Conservation (phyloP, 2,888 invertebrate species). For the Nomada fucata region DNA sequence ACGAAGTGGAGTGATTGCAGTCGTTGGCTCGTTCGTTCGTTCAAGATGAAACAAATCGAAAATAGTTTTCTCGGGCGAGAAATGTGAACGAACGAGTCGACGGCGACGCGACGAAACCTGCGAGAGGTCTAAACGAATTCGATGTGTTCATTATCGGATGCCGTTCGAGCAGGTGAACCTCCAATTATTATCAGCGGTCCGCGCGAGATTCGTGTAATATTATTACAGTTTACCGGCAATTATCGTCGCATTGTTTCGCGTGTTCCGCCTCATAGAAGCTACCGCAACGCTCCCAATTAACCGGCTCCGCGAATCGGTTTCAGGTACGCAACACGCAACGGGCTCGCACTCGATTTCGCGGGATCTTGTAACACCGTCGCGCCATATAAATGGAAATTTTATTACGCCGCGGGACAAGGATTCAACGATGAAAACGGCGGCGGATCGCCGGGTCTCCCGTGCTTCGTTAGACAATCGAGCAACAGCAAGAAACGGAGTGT, state of each 20-base stretch:
- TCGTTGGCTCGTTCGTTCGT: background rate
- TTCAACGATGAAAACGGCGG: constrained; percentile 9
- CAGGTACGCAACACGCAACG: constrained; percentile 18
- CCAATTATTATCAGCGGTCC: constrained; percentile 6
- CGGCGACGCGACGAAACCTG: background rate
- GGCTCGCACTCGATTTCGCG: background rate
- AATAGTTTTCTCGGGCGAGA: background rate
- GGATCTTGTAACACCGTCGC: background rate
- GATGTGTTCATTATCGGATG: background rate
- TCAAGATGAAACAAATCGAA: background rate
- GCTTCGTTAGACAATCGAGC: constrained; percentile 54
- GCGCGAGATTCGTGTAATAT: constrained; percentile 7
- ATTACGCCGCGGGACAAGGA: constrained; percentile 15
- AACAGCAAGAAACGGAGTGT: constrained; percentile 44
- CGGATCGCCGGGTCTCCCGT: background rate
- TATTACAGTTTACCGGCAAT: constrained; percentile 35
- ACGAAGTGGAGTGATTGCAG: background rate
- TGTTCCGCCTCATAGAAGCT: constrained; percentile 5
- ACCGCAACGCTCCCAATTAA: constrained; percentile 38
- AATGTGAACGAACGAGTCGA: background rate
- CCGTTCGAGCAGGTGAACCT: constrained; percentile 6
- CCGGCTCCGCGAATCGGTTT: constrained; percentile 21
- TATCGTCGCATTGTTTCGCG: constrained; percentile 31
- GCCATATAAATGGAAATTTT: constrained; percentile 36
- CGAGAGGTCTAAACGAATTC: background rate